These are phyloP conservation scores for Leptopterna dolabrata DNA, from an alignment of 2,888 invertebrate genomes.

Conservation along the genomic window DNA sequence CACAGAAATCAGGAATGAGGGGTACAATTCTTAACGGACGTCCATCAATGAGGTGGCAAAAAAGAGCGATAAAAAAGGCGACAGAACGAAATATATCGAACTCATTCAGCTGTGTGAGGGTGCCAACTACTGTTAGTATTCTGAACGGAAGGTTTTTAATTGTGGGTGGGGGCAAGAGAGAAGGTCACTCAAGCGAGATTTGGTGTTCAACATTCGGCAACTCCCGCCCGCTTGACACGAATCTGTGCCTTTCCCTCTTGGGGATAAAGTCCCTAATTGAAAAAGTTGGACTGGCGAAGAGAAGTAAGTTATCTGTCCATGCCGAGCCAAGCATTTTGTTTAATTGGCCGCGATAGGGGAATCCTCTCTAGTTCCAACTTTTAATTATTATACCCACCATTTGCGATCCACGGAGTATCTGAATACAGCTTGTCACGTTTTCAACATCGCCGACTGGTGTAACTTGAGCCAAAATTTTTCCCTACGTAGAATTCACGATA, in stretches of 20 bases:
- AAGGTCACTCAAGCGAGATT: not conserved
- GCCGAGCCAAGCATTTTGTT: conserved; percentile 38
- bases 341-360: conserved; percentile 40
- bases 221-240: conserved; percentile 15
- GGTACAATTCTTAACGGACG: too few species aligned
- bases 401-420: not conserved
- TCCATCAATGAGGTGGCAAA: too few species aligned
- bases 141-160: not conserved
- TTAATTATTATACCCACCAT: conserved; percentile 25
- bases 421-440: too few species aligned
- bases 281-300: not conserved
- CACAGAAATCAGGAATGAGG: too few species aligned
- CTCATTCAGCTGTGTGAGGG: not conserved
- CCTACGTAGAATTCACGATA: too few species aligned
- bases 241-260: not conserved
- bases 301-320: conserved; percentile 33
- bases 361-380: conserved; percentile 5
- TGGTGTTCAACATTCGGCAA: not conserved
- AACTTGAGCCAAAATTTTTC: too few species aligned
- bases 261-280: conserved; percentile 5
- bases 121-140: not conserved
- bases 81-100: not conserved
- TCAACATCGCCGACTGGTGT: too few species aligned
- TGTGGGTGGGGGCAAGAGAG: not conserved
- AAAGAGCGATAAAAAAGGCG: not conserved